phyloP scores from a whole-genome alignment of 2,888 invertebrate species.

The Anthophora plumipes region DNA sequence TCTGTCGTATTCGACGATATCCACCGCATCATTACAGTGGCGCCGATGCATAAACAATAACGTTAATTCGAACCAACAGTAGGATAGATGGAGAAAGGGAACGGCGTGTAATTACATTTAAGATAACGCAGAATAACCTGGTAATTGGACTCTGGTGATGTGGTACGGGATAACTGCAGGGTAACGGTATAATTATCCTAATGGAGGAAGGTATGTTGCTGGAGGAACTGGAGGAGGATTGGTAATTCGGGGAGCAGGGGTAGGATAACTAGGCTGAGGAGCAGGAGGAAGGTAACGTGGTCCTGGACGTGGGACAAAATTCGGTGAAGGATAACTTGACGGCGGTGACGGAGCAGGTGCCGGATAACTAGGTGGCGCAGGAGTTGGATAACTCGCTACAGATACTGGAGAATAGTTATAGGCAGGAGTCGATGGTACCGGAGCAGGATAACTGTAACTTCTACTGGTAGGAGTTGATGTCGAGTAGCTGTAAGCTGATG shows the following conservation, averaged over 20 bases:
- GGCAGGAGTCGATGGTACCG: neutral
- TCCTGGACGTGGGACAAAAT: no score
- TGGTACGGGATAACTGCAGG: neutral
- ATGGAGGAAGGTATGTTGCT: slow-evolving; percentile 1
- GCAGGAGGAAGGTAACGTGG: slow-evolving; percentile 1
- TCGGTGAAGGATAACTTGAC: slow-evolving; percentile 7
- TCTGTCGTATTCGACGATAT: neutral
- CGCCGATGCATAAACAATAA: neutral
- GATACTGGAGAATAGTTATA: slow-evolving; percentile 1
- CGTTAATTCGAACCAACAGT: neutral
- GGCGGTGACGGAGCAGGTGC: neutral
- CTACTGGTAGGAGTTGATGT: neutral
- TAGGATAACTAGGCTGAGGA: slow-evolving; percentile 23
- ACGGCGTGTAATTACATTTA: neutral
- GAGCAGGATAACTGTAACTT: slow-evolving; percentile 19
- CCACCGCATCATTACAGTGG: neutral
- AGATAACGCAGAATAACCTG: neutral
- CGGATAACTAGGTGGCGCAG: slow-evolving; percentile 19
- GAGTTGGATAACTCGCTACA: slow-evolving; percentile 23
- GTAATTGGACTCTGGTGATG: neutral
- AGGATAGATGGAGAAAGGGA: neutral
- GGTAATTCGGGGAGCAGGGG: neutral
- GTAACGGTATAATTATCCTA: slow-evolving; percentile 16
- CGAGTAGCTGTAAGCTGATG: slow-evolving; percentile 4
- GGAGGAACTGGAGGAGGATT: neutral